Evolutionary conservation across 1,140 invertebrate species (phyloP), one percentile per base, ranked within the genome.

Genomic region (Spodoptera frugiperda): DNA sequence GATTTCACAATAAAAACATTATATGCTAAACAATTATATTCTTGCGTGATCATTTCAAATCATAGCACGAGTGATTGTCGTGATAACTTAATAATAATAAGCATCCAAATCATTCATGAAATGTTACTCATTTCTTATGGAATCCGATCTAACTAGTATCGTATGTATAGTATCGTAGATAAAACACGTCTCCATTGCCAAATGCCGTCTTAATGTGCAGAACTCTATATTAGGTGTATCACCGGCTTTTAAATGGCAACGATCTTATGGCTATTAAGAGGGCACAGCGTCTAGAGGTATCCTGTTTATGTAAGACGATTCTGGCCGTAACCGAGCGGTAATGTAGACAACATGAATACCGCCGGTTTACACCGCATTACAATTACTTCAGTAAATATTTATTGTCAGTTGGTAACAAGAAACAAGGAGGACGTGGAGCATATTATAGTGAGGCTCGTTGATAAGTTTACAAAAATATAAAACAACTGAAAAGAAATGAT

Each of bases 261-360:
- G 65, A 68, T 49, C 65, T 39, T 39, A 39, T 39, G 6, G 33
- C 33, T 39, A 71, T 71, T 55, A 71, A 71, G 68, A 53, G 30
- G 54, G 17, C 61, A 53, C 39, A 19, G 21, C 21, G 44, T 30
- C 74, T 75, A 78, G 73, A 76, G 53, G 70, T 79, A 82, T 81
- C 81, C 77, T 79, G 81, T 83, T 81, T 76, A 76, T 21, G 79
- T 81, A 81, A 85, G 80, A 76, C 39, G 70, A 82, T 70, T 67
- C 57, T 48, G 51, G 44, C 12, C 49, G 21, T 67, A 68, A 76
- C 77, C 70, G 30, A 76, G 71, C 51, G n/a, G 73, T 77, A 65
- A 49, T 49, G 71, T 51, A 61, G 33, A 59, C 54, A 57, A 15
- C 1, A 17, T 61, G 9, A 57, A 54, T 57, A 19, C 11, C 68